Evolutionary conservation across 2,113 vertebrate species (phyloP).

Genomic region (Verasper variegatus): DNA sequence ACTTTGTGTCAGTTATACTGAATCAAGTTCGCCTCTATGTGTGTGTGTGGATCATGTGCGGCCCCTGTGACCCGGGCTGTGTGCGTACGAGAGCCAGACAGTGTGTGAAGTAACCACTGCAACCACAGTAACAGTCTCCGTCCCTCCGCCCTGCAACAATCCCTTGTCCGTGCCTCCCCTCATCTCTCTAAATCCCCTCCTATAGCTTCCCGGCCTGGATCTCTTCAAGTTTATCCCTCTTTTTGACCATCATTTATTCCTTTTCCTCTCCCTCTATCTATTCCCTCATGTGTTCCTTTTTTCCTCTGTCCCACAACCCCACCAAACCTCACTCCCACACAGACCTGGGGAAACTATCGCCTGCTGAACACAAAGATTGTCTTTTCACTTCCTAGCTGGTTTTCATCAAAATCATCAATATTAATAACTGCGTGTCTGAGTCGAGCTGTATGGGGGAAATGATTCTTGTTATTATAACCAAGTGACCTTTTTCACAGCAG

Average conservation of each 20-base stretch:
- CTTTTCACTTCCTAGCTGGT: not conserved
- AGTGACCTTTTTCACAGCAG: conserved; percentile 6
- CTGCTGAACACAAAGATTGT: not conserved
- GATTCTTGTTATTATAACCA: not conserved
- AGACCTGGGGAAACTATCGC: not conserved
- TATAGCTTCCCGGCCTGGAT: not conserved
- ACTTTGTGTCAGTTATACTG: conserved; percentile 53
- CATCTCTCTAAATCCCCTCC: conserved; percentile 3
- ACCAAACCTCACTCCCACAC: conserved; percentile 1
- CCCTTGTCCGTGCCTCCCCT: conserved; percentile 26
- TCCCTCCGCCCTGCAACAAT: conserved; percentile 34
- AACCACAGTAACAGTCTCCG: conserved; percentile 59
- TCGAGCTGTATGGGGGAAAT: not conserved
- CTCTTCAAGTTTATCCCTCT: not conserved
- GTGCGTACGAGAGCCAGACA: conserved; percentile 69
- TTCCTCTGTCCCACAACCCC: conserved; percentile 12
- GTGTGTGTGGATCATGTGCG: conserved; percentile 43
- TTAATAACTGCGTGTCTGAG: not conserved
- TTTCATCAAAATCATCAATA: not conserved
- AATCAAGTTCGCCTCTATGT: conserved; percentile 36
- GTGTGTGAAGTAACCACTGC: conserved; percentile 69
- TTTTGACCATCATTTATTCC: not conserved
- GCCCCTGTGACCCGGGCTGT: conserved; percentile 57
- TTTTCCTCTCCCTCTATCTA: not conserved
- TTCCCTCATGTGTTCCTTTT: conserved; percentile 7